Evolutionary conservation across 2,888 invertebrate genomes (phyloP), one percentile per base, ranked within the genome.

Genomic region (Euproctis similis): DNA sequence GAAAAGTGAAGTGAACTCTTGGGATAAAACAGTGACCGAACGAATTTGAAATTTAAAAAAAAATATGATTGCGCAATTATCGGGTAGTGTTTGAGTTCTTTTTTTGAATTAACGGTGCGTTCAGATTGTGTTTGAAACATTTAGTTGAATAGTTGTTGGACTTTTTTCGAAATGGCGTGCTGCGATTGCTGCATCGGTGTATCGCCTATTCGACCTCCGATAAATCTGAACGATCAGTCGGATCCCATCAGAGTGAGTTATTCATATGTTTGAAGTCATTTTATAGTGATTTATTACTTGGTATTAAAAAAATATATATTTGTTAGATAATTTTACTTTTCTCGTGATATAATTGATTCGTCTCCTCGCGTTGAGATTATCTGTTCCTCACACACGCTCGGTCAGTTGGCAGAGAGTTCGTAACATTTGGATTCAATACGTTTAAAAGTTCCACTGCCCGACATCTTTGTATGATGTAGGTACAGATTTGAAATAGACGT

Each of bases 161-260:
- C n/a, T n/a, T n/a, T n/a, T n/a, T n/a, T n/a, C 53, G 68, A 38
- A 50, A 88, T 88, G 89, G 80, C 87, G 53, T 89, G 88, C 69
- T 90, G 90, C 71, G 72, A 76, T 46, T 90, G 90, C 69, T 91
- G 92, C 71, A 85, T 86, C 54, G 87, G 87, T 52, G 89, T 88
- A 38, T 85, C 89, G 52, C 90, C 92, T 34, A 88, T 95, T 50
- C 87, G 90, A 57, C 87, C 90, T 43, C 94, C 95, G 40, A 90
- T 95, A 64, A 92, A 90, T 69, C 80, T 92, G 48, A 87, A 65
- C 59, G 90, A 90, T 53, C 82, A 82, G 58, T 94, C 95, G 39
- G 93, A 94, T 55, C 74, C 88, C 41, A 80, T 93, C 44, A 93
- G 91, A 89, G 94, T 94, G 85, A 89, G 87, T 70, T 7, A 12